Percentiles rank a stretch among this genome's conserved stretches.
phyloP scores from a whole-genome alignment of 2,888 invertebrate genomes.

The Cantharis nigra region DNA sequence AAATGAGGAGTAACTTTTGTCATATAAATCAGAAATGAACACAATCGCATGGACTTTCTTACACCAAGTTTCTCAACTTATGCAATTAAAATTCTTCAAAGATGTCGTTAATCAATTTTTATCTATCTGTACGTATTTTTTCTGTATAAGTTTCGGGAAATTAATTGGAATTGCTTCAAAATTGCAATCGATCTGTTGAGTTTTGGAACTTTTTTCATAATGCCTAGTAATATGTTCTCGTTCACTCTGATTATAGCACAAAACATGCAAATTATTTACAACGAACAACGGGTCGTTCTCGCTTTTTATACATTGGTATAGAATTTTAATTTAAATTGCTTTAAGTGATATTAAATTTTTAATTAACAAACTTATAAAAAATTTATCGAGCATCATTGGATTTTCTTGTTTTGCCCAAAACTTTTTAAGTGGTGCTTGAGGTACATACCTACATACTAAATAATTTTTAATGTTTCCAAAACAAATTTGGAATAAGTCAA shows the following conservation, averaged over 20 bases:
- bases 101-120: constrained; percentile 30
- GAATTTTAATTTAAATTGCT: background rate
- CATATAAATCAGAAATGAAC: constrained; percentile 26
- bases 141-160: constrained; percentile 9
- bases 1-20: constrained; percentile 17
- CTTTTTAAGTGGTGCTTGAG: background rate
- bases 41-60: constrained; percentile 21
- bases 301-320: background rate
- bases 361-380: background rate
- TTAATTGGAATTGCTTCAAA: background rate
- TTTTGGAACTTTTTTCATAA: background rate
- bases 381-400: background rate
- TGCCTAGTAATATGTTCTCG: background rate
- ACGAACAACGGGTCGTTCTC: background rate
- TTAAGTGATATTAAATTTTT: background rate
- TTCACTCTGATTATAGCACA: background rate
- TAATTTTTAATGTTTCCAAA: background rate
- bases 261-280: background rate
- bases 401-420: background rate
- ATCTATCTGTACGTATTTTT: constrained; percentile 20
- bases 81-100: constrained; percentile 29
- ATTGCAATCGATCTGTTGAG: background rate
- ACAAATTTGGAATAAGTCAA: background rate
- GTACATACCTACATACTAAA: background rate
- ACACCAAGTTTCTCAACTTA: constrained; percentile 16